Evolutionary conservation across 1,140 invertebrate species (phyloP).

Genomic region (Yoshiicerus persimilis): DNA sequence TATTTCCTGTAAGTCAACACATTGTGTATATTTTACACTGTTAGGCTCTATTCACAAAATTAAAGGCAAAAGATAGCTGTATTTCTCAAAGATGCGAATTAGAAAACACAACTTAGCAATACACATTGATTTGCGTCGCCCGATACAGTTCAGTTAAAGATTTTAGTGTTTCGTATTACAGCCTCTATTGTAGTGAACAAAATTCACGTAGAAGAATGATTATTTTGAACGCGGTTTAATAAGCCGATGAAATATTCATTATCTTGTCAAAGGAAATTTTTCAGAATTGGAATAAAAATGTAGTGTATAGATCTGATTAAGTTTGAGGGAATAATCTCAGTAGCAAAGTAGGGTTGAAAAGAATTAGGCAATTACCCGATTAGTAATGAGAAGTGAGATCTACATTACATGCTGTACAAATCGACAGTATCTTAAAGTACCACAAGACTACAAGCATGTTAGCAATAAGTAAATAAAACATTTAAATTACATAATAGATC

Average conservation of each 20-base stretch:
- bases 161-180: background rate
- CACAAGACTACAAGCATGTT: background rate
- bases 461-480: background rate
- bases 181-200: too few relatives aligned
- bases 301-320: background rate
- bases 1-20: background rate
- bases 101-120: background rate
- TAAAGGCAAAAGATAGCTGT: background rate
- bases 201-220: too few relatives aligned
- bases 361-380: background rate
- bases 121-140: background rate
- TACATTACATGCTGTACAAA: background rate
- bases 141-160: background rate
- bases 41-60: background rate
- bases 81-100: background rate
- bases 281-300: background rate
- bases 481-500: background rate
- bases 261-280: too few relatives aligned
- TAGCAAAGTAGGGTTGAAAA: background rate
- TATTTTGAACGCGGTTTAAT: too few relatives aligned
- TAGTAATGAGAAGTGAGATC: background rate
- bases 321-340: background rate
- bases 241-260: too few relatives aligned
- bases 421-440: background rate
- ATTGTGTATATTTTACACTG: background rate